Base-by-base conservation (phyloP, 2,888 invertebrate genomes). In the Furcula furcula region DNA sequence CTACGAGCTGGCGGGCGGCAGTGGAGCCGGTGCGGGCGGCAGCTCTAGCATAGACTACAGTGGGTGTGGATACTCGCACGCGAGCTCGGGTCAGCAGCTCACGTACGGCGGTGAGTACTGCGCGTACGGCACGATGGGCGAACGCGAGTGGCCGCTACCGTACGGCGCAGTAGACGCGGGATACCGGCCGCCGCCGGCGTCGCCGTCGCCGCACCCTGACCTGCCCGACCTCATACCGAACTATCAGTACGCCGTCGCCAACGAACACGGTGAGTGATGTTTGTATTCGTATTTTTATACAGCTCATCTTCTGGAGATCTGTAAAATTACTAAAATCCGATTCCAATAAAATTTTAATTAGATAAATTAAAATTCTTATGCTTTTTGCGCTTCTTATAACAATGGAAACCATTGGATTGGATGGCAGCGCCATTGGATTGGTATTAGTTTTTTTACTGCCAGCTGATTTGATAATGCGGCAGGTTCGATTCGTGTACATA, bases 1-100 rank as follows among this genome's bases (percentile, higher is more conserved):
- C 7, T 86, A 86, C 54, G 86, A 87, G 51, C 46, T 85, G 50
- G 78, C 74, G 1, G 57, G 75, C 15, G 67, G 74, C 4, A 72
- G 80, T 33, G 70, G 77, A 0, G 57, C 68, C 0, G 71, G 71
- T 1, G 51, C 65, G 1, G 61, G 96, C 93, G 46, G 95, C 93
- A 83, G 90, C 0, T 50, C 76, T 0, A 40, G 78, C 12, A 55
- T 83, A 94, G 52, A 87, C 36, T 87, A 87, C 89, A 98, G 54
- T 77, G 98, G 58, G 94, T 98, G 11, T 86, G 98, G 52, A 93
- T 98, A 44, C 96, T 96, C 89, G 78, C 97, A 55, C 90, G 94
- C 66, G 93, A 96, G 85, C 92, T 94, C 73, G 64, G 92, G 79
- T 35, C 90, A 93, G 81, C 92, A 94, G 76, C 90, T 94, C 34